phyloP scores from a whole-genome alignment of 2,797 vertebrate species.

The Danio jaintianensis region DNA sequence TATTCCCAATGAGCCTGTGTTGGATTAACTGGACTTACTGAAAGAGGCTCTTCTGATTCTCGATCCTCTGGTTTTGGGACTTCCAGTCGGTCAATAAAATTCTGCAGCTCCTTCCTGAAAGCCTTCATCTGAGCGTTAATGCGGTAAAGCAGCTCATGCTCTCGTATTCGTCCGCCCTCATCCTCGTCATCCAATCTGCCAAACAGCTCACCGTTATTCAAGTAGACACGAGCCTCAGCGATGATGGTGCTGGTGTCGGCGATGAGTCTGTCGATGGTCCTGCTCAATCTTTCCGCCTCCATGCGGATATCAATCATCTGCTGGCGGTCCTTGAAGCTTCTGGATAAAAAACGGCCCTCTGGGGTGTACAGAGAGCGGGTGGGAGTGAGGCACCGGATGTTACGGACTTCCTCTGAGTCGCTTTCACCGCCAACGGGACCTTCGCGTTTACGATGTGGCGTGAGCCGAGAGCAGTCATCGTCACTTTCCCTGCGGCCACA shows the following conservation, averaged over 20 bases:
- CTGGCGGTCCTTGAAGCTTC: slow-evolving; percentile 95
- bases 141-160: slow-evolving; percentile 96
- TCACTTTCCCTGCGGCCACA: slow-evolving; percentile 92
- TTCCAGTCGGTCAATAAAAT: slow-evolving; percentile 95
- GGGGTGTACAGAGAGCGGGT: slow-evolving; percentile 91
- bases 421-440: slow-evolving; percentile 98
- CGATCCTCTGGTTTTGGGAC: slow-evolving; percentile 93
- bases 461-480: slow-evolving; percentile 85
- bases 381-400: slow-evolving; percentile 94
- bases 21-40: slow-evolving; percentile 84
- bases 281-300: slow-evolving; percentile 93
- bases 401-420: slow-evolving; percentile 94
- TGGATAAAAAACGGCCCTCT: slow-evolving; percentile 88
- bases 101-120: slow-evolving; percentile 96
- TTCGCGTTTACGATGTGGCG: slow-evolving; percentile 95
- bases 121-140: slow-evolving; percentile 99
- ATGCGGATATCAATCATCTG: slow-evolving; percentile 97
- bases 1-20: too few species aligned
- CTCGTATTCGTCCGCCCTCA: slow-evolving; percentile 93
- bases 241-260: slow-evolving; percentile 98
- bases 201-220: slow-evolving; percentile 94
- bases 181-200: slow-evolving; percentile 94
- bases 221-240: slow-evolving; percentile 92
- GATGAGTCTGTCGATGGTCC: slow-evolving; percentile 96
- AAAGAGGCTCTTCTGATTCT: slow-evolving; percentile 92